Evolutionary conservation across 1,140 invertebrate species (phyloP), one percentile per base, ranked within the genome.

Genomic region (Orussus abietinus): DNA sequence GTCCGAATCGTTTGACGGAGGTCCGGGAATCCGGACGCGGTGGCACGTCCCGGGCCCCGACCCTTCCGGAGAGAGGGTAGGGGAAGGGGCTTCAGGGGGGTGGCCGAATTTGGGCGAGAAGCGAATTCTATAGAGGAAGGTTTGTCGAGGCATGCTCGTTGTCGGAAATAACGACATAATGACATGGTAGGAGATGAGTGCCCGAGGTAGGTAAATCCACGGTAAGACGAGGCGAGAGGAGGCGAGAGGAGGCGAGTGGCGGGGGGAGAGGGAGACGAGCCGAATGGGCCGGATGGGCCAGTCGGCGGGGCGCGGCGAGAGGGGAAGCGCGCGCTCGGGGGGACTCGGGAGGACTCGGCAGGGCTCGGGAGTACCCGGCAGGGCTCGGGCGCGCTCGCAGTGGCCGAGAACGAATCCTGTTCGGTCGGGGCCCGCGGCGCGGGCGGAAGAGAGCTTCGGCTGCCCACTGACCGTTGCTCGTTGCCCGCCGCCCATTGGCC

Each of bases 111-210:
- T 25, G 22, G 22, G 22, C 22, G 22, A 7, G 22, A 25, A 6
- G 22, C 22, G 22, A 7, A 25, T 25, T 25, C 22, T 25, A 25
- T 25, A 25, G 22, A 25, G 22, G 22, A 7, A 25, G 22, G 52
- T 49, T 55, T 49, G 50, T 37, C 62, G 55, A 64, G 64, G 66
- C 64, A 64, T 57, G 64, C 66, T 72, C 66, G 66, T 72, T 70
- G 64, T 66, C 64, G 63, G 64, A 62, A 72, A 69, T 69, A 72
- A 72, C 66, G 64, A 69, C 62, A 72, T 72, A 70, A 72, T 72
- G 64, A 72, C 61, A 69, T 54, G 64, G 66, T 67, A 60, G 57
- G 52, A 62, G 59, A 66, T 59, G 63, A 66, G 66, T 55, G 60
- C 57, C 53, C 45, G 55, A 59, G 55, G 59, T 62, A 62, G 60